Conservation (phyloP, 2,888 invertebrate genomes). For the Gymnosoma rotundatum region DNA sequence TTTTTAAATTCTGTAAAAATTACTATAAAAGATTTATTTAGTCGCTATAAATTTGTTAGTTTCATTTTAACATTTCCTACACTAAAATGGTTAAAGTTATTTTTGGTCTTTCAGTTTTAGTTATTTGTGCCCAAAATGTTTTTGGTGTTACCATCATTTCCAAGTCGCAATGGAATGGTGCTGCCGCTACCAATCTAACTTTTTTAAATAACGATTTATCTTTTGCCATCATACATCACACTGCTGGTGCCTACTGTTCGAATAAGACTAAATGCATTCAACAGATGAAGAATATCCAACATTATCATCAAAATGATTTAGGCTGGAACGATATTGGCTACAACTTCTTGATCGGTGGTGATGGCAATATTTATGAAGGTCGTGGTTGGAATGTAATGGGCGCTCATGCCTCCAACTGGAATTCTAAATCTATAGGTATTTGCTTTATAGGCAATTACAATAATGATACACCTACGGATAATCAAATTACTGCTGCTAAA, state of each 20-base stretch:
- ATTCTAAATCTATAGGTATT: constrained; percentile 74
- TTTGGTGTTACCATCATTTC: constrained; percentile 70
- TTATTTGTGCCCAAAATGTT: constrained; percentile 53
- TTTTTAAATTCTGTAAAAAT: background rate
- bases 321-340: constrained; percentile 76
- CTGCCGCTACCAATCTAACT: constrained; percentile 72
- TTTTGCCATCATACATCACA: constrained; percentile 85
- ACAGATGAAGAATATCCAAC: constrained; percentile 73
- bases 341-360: constrained; percentile 76
- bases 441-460: constrained; percentile 75
- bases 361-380: constrained; percentile 76
- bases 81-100: constrained; percentile 52
- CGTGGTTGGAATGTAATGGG: constrained; percentile 75
- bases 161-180: constrained; percentile 74
- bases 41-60: constrained; percentile 4
- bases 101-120: constrained; percentile 42
- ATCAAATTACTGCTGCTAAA: constrained; percentile 81
- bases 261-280: constrained; percentile 71
- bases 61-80: background rate
- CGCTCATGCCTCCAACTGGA: constrained; percentile 75
- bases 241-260: constrained; percentile 82
- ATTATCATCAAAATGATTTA: constrained; percentile 73
- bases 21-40: constrained; percentile 29
- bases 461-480: constrained; percentile 68
- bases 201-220: constrained; percentile 67